Evolutionary conservation across 2,113 vertebrate species (phyloP).

Genomic region (Acrocephalus arundinaceus): DNA sequence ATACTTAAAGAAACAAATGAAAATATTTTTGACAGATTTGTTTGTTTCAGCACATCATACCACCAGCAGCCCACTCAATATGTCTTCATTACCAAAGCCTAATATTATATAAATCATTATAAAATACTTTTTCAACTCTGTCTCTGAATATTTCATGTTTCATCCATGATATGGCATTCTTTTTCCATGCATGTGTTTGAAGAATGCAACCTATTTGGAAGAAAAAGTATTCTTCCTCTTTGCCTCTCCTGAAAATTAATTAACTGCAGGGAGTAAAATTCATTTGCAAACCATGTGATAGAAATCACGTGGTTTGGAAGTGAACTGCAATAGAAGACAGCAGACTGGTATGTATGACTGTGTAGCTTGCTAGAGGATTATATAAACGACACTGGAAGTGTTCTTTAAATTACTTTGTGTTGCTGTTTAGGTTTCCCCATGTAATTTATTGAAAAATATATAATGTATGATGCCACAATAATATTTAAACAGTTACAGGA

Average conservation of each 20-base stretch:
- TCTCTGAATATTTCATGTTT: not conserved
- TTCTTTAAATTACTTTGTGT: not conserved
- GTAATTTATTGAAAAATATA: not conserved
- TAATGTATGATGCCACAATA: not conserved
- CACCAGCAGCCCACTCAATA: not conserved
- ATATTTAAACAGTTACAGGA: not conserved
- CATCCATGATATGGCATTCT: not conserved
- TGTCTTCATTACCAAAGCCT: not conserved
- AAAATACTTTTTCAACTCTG: not conserved
- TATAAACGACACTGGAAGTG: not conserved
- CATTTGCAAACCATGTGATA: not conserved
- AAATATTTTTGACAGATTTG: not conserved
- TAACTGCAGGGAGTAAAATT: not conserved
- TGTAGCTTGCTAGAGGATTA: rapidly evolving
- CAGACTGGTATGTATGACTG: not conserved
- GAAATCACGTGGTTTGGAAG: not conserved
- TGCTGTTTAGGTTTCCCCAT: not conserved
- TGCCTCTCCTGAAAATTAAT: not conserved
- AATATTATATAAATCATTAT: not conserved
- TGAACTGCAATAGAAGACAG: not conserved
- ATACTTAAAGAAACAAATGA: not conserved
- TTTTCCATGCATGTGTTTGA: not conserved
- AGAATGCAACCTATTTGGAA: not conserved
- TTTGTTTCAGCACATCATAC: not conserved
- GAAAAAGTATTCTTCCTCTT: not conserved